Conservation (phyloP, 2,888 invertebrate genomes). For the Lycia hirtaria region DNA sequence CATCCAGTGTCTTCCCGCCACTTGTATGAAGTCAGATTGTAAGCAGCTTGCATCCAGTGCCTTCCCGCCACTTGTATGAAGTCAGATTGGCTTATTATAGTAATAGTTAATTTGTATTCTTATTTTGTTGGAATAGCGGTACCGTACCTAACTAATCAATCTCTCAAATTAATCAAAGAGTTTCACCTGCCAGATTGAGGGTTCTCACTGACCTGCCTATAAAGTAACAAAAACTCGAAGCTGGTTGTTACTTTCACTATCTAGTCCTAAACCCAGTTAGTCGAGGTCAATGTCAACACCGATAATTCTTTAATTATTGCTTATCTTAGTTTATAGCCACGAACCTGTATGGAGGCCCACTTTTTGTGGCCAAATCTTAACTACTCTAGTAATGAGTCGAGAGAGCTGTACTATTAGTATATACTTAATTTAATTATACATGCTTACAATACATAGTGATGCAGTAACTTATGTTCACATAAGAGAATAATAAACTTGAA, state of each 20-base stretch:
- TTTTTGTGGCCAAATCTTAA: conserved; percentile 20
- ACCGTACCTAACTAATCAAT: too few relatives aligned
- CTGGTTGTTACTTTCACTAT: conserved; percentile 22
- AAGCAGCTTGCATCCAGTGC: too few relatives aligned
- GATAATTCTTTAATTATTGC: conserved; percentile 36
- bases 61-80: too few relatives aligned
- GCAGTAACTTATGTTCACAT: conserved; percentile 8
- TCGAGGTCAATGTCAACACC: conserved; percentile 37
- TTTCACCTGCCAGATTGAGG: not conserved
- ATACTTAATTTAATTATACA: conserved; percentile 25
- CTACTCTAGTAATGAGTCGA: conserved; percentile 16
- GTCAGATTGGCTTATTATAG: too few relatives aligned
- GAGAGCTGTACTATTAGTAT: conserved; percentile 18
- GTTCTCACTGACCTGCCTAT: not conserved
- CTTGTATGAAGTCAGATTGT: too few relatives aligned
- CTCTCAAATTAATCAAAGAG: too few relatives aligned
- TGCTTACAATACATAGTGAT: not conserved
- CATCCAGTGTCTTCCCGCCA: too few relatives aligned
- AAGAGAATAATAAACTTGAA: too few relatives aligned
- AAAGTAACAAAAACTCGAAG: not conserved
- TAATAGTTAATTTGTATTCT: too few relatives aligned
- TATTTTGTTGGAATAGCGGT: not conserved
- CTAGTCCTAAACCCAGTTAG: conserved; percentile 26
- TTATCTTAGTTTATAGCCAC: conserved; percentile 23
- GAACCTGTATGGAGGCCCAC: conserved; percentile 19